phyloP scores from a whole-genome alignment of 1,140 invertebrate species.

The Scaptodrosophila lebanonensis region DNA sequence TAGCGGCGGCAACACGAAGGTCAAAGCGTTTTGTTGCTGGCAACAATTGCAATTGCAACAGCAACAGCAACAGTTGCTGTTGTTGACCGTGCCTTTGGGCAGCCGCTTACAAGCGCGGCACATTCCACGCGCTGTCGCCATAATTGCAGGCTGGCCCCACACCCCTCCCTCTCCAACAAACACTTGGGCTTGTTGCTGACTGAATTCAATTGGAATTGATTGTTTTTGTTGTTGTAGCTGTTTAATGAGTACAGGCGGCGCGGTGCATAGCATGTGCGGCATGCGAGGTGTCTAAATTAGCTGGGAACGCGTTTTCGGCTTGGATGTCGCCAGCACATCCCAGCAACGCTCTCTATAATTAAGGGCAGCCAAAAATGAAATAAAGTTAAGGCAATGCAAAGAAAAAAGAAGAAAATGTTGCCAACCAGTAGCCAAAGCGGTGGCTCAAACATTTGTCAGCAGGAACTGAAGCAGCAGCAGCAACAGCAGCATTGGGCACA shows the following conservation, averaged over 20 bases:
- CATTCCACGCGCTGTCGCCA: conserved; percentile 65
- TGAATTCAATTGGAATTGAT: conserved; percentile 48
- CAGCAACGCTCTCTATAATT: conserved; percentile 49
- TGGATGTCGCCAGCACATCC: conserved; percentile 59
- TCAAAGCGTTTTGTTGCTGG: conserved; percentile 38
- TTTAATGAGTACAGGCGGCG: conserved; percentile 48
- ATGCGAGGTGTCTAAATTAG: conserved; percentile 76
- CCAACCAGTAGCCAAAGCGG: too few relatives aligned
- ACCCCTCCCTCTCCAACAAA: background rate
- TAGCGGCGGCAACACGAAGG: conserved; percentile 55
- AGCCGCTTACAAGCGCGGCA: conserved; percentile 66
- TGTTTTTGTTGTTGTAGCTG: conserved; percentile 20
- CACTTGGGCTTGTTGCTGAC: too few relatives aligned
- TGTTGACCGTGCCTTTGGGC: conserved; percentile 52
- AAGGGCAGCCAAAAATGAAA: conserved; percentile 50
- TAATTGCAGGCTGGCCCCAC: conserved; percentile 54
- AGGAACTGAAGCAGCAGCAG: too few relatives aligned
- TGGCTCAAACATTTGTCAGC: conserved; percentile 25
- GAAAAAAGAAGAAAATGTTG: too few relatives aligned
- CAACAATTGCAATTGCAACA: background rate
- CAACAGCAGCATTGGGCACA: background rate
- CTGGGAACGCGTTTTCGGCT: conserved; percentile 68
- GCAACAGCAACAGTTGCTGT: conserved; percentile 16
- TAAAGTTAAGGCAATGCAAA: conserved; percentile 11
- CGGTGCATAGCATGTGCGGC: conserved; percentile 38